Base-by-base conservation (phyloP, 2,888 invertebrate genomes). In the Tubulanus polymorphus region DNA sequence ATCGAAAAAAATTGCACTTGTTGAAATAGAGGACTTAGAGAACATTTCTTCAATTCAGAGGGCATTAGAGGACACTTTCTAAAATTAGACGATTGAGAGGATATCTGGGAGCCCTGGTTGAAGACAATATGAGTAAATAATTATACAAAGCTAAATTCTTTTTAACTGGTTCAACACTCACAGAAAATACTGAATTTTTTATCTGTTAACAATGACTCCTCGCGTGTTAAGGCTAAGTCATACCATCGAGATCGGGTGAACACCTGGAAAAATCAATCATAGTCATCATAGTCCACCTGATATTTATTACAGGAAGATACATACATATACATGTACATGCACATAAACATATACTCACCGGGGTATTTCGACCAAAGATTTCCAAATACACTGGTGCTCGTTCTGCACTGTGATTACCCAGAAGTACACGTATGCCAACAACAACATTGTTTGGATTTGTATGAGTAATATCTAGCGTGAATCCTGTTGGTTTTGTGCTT, bases 211-310 rank as follows among this genome's bases (percentile, higher is more conserved):
- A 95, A 81, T 53, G 92, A 91, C 79, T 97, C 96, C 70, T 96
- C 95, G 47, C 93, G 84, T 0, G 93, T 92, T 63, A 97, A 83
- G 0, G 96, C 95, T 64, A 97, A 87, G 76, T 97, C 96, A 73
- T 90, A 94, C 96, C 96, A 97, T 15, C 97, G 86, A 87, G 71
- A 64, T 29, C 75, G 58, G 1, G 66, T 61, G 3, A 63, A 61
- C 18, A 67, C 57, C 63, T 65, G 54, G 26, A 51, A 55, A 27
- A 57, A 6, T 49, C 23, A 49, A 18, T 15, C 29, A 1, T 20
- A 2, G 3, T n/a, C 25, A 2, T 6, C 25, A 10, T 41, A 50
- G 18, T 20, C 3, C 8, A 12, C 18, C 46, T 18, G 8, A 18
- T 8, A 45, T 8, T 45, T 45, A 12, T 18, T 8, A 35, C n/a